Evolutionary conservation across 1,140 invertebrate species (phyloP), one percentile per base, ranked within the genome.

Genomic region (Pogonus chalceus): DNA sequence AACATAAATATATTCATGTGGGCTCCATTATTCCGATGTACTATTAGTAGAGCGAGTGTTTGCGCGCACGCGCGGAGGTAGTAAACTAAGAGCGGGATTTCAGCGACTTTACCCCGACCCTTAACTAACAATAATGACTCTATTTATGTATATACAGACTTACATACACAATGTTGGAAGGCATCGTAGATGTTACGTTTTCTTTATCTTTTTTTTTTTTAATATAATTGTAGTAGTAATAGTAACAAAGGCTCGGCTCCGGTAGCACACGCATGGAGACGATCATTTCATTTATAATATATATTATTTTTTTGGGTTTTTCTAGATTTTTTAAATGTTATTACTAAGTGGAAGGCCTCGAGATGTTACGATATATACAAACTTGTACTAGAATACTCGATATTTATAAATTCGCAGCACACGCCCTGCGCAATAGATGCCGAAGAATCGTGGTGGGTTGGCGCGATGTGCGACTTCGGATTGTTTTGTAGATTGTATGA

Each of bases 281-380:
- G 37, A 31, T 31, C 14, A 31, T 31, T 7, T 31, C 4, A 7
- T 31, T 31, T 31, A 7, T 31, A 7, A 7, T 31, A 31, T 14
- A 7, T n/a, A n/a, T n/a, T 7, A 12, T 43, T 18, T 43, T 43
- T 43, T 43, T 43, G 7, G 7, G 37, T 43, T 43, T 43, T 9
- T 4, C 14, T 31, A 7, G 4, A 31, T 31, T 31, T 14, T 31
- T 31, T 43, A 10, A 10, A 12, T 43, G 37, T 43, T 43, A 43
- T 43, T 43, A 43, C 37, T 43, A 43, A 67, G 64, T 67, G 64
- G 63, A 68, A 68, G 62, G 65, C 63, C 63, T 65, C 62, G 65
- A 66, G 64, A 68, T 63, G 63, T 57, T 68, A 64, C 59, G 65
- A 63, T 65, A 67, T 65, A 61, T 54, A 62, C 59, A 61, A 65